Conservation (phyloP, 2,113 vertebrate genomes). For the Eurypyga helias region DNA sequence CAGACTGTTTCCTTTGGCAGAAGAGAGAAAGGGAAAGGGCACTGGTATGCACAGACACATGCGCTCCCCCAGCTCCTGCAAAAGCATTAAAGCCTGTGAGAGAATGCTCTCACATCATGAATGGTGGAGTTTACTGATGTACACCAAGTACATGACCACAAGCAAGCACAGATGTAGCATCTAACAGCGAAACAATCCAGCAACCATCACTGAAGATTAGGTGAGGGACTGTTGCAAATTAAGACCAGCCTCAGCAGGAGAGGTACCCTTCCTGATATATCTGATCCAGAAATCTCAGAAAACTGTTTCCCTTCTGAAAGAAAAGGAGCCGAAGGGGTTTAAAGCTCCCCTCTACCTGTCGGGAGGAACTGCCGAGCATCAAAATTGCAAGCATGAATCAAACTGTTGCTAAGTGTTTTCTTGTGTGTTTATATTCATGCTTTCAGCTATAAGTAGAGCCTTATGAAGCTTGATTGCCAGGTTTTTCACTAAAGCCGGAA, state of each 20-base stretch:
- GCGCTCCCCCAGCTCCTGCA: neutral
- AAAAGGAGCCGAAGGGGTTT: neutral
- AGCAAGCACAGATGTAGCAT: neutral
- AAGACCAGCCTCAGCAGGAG: neutral
- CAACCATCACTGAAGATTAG: neutral
- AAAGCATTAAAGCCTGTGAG: neutral
- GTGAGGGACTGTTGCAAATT: neutral
- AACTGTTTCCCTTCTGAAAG: neutral
- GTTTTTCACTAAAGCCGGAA: neutral
- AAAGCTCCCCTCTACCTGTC: neutral
- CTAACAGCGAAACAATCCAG: neutral
- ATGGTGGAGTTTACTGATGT: neutral
- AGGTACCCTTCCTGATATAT: neutral
- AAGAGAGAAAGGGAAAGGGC: neutral
- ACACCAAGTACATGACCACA: neutral
- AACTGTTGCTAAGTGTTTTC: neutral
- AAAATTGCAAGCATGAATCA: neutral
- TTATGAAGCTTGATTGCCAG: neutral
- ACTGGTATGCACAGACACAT: neutral
- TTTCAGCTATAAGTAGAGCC: neutral
- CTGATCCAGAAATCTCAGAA: neutral
- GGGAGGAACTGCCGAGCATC: neutral
- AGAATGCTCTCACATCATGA: neutral
- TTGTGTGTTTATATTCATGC: neutral
- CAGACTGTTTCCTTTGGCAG: neutral